A percentile compares a stretch with the other conserved stretches of the same genome.
Conservation (phyloP, 2,888 invertebrate genomes). For the Euspilapteryx auroguttella region DNA sequence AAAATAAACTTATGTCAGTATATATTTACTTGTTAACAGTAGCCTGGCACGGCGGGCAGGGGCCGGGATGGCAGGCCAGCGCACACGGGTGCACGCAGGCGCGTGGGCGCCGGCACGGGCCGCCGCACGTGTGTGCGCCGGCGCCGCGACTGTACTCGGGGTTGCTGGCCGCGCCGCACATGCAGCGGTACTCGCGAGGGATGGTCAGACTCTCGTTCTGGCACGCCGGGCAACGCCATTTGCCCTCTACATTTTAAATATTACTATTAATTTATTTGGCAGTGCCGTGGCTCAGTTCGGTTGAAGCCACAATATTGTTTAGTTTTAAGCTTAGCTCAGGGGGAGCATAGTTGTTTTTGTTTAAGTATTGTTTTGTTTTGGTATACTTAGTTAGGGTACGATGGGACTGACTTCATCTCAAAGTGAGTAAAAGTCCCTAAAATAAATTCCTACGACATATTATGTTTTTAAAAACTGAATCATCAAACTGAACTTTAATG, state of each 20-base stretch:
- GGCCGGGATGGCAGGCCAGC: conserved; percentile 90
- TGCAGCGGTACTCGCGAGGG: conserved; percentile 85
- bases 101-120: conserved; percentile 71
- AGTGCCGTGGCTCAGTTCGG: background rate
- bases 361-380: too few species aligned
- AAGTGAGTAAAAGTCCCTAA: too few species aligned
- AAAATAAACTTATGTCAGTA: too few species aligned
- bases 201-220: conserved; percentile 76
- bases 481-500: too few species aligned
- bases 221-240: conserved; percentile 97
- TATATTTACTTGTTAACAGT: conserved; percentile 67
- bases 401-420: too few species aligned
- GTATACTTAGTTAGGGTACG: too few species aligned
- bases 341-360: too few species aligned
- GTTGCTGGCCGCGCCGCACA: conserved; percentile 80
- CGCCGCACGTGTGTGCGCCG: conserved; percentile 91
- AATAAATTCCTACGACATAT: too few species aligned
- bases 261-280: conserved; percentile 2
- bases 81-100: conserved; percentile 70
- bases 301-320: too few species aligned
- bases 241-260: conserved; percentile 52
- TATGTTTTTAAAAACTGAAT: too few species aligned
- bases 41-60: conserved; percentile 87
- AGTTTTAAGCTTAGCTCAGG: background rate
- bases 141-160: conserved; percentile 72